Evolutionary conservation across 2,113 vertebrate genomes (phyloP).

Genomic region (Callospermophilus lateralis): DNA sequence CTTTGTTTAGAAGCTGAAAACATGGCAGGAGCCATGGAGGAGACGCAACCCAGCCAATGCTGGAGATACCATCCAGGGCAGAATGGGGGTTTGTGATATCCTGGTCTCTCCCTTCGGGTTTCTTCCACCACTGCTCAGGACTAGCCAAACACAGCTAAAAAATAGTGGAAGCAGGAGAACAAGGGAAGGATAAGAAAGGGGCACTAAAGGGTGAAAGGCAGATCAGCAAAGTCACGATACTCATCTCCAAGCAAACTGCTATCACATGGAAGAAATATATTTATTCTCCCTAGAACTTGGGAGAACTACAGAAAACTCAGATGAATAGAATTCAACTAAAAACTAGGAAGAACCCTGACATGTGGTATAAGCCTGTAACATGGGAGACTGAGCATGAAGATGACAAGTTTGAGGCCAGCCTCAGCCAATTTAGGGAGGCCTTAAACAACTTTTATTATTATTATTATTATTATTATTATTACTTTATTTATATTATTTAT

Average conservation of each 20-base stretch:
- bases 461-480: too few species aligned
- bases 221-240: background rate
- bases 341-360: background rate
- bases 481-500: too few species aligned
- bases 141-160: background rate
- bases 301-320: background rate
- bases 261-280: background rate
- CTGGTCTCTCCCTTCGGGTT: background rate
- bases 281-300: background rate
- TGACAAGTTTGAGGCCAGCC: too few species aligned
- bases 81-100: background rate
- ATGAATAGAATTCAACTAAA: slow-evolving; percentile 23
- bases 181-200: background rate
- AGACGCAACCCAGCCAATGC: background rate
- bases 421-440: too few species aligned
- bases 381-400: too few species aligned
- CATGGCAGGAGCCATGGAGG: background rate
- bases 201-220: background rate
- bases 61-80: background rate
- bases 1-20: background rate
- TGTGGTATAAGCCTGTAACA: too few species aligned
- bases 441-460: too few species aligned
- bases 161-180: background rate
- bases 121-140: background rate
- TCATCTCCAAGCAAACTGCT: background rate